Base-by-base conservation (phyloP, 2,888 invertebrate species). In the Eristalinus sepulchralis region DNA sequence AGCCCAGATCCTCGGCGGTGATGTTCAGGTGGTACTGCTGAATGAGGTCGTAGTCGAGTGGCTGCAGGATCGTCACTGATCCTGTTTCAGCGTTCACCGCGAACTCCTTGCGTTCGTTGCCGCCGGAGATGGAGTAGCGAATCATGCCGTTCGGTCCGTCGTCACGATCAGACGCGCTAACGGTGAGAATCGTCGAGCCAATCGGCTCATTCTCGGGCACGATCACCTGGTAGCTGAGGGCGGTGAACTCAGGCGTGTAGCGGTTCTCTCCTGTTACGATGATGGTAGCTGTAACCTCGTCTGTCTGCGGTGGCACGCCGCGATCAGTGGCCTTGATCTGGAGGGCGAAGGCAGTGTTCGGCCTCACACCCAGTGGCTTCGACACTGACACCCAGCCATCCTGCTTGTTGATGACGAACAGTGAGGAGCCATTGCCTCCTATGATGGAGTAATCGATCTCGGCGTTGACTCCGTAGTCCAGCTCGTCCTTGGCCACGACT, bases 181-280 rank as follows among this genome's bases (percentile, higher is more conserved):
- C 96, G 0, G 96, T 97, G 3, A 97, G 92, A 88, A 98, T 97
- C 0, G 96, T 95, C 0, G 97, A 96, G 1, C 97, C 97, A 0
- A 97, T 93, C 0, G 97, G 96, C 90, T 97, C 97, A 92, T 97
- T 98, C 94, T 98, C 98, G 0, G 97, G 96, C 0, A 98, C 97
- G 83, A 97, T 96, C 0, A 97, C 97, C 93, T 97, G 97, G 91
- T 98, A 97, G 89, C 96, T 96, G 0, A 96, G 93, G 0, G 96
- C 96, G 5, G 96, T 96, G 90, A 98, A 98, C 70, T 95, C 95
- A 0, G 98, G 98, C 0, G 95, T 94, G 90, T 95, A 94, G 55
- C 94, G 93, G 92, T 98, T 98, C 91, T 97, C 96, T 2, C 97
- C 97, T 0, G 98, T 97, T 0, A 97, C 95, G 4, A 97, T 95